Base-by-base conservation (phyloP, 2,113 vertebrate genomes). In the Anhinga rufa region DNA sequence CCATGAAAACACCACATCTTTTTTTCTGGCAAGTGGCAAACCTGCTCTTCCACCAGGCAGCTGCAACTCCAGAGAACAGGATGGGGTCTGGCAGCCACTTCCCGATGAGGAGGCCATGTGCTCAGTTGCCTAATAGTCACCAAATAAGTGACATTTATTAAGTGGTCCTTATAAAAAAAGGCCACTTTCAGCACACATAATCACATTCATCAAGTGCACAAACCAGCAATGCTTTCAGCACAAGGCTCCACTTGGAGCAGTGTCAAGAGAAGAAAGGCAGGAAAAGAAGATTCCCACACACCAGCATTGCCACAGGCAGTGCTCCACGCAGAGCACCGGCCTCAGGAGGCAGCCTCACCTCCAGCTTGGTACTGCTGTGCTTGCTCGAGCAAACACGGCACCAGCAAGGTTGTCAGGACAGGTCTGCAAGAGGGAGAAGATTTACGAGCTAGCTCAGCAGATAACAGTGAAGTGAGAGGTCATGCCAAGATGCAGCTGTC, bases 131-230 rank as follows among this genome's bases (percentile, higher is more conserved):
- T 14, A 76, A 91, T 29, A 87, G 48, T 84, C 78, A 87, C 52
- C 87, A 84, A 57, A 40, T 79, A 91, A 96, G 79, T 87, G 87
- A 91, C 90, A 91, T 90, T 95, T 95, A 95, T 95, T 92, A 96
- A 97, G 82, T 83, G 44, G 61, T 36, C 48, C 61, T 97, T 82
- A 52, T 8, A 80, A 91, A 93, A 95, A 85, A 74, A 79, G 46
- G 46, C 61, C 7, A 7, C 87, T 97, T 94, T 80, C 89, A 84
- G 42, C 57, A 65, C 82, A 77, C 58, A 57, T 62, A 88, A 90
- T 84, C 68, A 17, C 78, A 69, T 78, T 76, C 72, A 76, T 19
- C 34, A 76, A 82, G 46, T 34, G 72, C 60, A 72, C 38, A 75
- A 94, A 86, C 62, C 83, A 90, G 76, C 42, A 66, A 51, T 38